These are phyloP conservation scores for Peromyscus nudipes DNA, from an alignment of 2,797 vertebrate genomes.

Conservation along the genomic window DNA sequence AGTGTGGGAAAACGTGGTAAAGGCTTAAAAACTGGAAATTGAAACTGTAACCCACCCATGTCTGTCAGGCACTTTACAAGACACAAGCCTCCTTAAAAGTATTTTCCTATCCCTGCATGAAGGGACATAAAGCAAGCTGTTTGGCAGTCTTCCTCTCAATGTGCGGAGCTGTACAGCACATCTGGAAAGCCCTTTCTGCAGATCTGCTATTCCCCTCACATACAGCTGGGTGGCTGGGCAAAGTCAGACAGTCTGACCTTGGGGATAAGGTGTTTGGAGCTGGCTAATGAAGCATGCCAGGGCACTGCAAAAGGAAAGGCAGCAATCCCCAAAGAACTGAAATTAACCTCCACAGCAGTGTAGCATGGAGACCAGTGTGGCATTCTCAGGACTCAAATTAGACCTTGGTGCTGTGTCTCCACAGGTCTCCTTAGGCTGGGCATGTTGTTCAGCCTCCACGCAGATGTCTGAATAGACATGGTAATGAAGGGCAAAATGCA, in stretches of 20 bases:
- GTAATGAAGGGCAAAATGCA: background rate
- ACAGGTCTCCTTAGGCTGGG: background rate
- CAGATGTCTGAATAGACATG: background rate
- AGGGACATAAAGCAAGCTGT: conserved; percentile 25
- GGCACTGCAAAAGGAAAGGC: background rate
- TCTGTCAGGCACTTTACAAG: conserved; percentile 26
- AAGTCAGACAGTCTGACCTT: conserved; percentile 76
- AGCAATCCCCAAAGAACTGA: conserved; percentile 48
- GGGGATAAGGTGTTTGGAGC: conserved; percentile 69
- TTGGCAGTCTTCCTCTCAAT: background rate
- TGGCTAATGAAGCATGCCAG: conserved; percentile 58
- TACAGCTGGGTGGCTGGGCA: background rate
- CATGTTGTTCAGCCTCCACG: background rate
- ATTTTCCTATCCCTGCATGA: background rate
- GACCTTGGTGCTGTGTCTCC: background rate
- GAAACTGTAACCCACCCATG: background rate
- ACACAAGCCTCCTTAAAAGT: conserved; percentile 50
- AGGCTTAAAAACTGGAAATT: background rate
- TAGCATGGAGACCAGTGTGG: background rate
- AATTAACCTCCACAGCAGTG: conserved; percentile 36
- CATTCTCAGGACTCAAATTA: conserved; percentile 2
- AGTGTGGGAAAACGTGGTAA: background rate
- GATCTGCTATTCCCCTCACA: conserved; percentile 34
- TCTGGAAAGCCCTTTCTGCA: background rate
- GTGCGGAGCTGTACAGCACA: no score